Evolutionary conservation across 2,888 invertebrate species (phyloP), one percentile per base, ranked within the genome.

Genomic region (Artemia sp.): DNA sequence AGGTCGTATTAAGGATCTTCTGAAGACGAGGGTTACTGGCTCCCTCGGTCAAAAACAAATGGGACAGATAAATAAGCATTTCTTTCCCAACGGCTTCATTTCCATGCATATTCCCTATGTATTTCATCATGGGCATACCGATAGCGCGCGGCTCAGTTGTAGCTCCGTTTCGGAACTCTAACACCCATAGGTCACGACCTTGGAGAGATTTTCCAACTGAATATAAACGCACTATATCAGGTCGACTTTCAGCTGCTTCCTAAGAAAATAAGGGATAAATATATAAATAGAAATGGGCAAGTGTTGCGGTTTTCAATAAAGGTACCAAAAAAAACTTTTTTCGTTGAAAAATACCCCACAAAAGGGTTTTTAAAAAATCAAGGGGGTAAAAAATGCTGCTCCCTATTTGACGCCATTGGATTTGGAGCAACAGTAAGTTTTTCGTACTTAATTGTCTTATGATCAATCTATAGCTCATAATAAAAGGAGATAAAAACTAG

Each of bases 91-190:
- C 83, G 1, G 90, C 84, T 79, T 95, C 95, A 77, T 95, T 94
- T 5, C 95, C 95, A 77, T 96, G 94, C 93, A 96, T 95, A 76
- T 95, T 95, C 12, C 89, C 94, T 71, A 95, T 89, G 80, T 89
- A 91, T 77, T 95, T 95, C 74, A 95, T 88, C 82, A 92, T 90
- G 0, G 95, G 95, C 74, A 89, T 86, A 14, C 84, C 80, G 76
- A 84, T 78, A 78, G 83, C 81, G 75, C 84, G 77, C 74, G 80
- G 76, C 70, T 78, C 76, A 52, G 78, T 72, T 75, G 19, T 73
- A 3, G 87, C 86, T 79, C 88, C 86, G 74, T 85, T 83, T 69
- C 87, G 86, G 24, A 85, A 88, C 79, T 93, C 88, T 69, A 94
- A 76, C 8, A 86, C 91, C 81, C 90, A 84, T 71, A 98, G 79